A percentile compares a stretch with the other conserved stretches of the same genome.
phyloP scores from a whole-genome alignment of 2,797 vertebrate species.

The Gallinago solitaria region DNA sequence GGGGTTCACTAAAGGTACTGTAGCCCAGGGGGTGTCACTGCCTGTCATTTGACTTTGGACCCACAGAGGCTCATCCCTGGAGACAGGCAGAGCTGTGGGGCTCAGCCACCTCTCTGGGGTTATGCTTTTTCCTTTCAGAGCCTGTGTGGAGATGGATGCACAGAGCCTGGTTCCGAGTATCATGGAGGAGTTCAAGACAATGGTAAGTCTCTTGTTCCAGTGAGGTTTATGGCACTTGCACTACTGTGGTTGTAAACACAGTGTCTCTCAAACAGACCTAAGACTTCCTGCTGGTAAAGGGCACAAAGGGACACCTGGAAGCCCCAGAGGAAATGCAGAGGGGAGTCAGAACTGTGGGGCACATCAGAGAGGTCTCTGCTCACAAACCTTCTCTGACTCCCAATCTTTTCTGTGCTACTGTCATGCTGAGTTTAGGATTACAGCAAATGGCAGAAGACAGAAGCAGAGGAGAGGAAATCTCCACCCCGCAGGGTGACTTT shows the following conservation, averaged over 20 bases:
- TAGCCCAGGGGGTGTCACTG: background rate
- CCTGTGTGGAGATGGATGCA: accelerated
- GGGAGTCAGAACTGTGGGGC: background rate
- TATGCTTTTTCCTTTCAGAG: background rate
- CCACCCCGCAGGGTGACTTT: background rate
- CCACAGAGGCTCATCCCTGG: background rate
- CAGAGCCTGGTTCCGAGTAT: accelerated
- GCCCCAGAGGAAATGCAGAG: background rate
- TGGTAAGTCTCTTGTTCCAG: background rate
- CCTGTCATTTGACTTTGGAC: background rate
- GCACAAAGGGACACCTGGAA: background rate
- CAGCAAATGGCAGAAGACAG: background rate
- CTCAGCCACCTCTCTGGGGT: accelerated
- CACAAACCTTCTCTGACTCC: background rate
- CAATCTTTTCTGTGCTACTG: background rate
- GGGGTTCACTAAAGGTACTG: accelerated
- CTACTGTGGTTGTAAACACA: accelerated
- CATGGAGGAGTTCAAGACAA: accelerated
- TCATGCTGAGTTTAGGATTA: background rate
- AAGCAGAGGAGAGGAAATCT: background rate
- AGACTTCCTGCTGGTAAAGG: no score
- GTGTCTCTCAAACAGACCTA: background rate
- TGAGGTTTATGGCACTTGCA: accelerated
- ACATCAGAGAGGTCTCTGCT: background rate
- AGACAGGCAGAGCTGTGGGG: background rate